Conservation (phyloP, 2,888 invertebrate genomes). For the Drosophila helvetica region DNA sequence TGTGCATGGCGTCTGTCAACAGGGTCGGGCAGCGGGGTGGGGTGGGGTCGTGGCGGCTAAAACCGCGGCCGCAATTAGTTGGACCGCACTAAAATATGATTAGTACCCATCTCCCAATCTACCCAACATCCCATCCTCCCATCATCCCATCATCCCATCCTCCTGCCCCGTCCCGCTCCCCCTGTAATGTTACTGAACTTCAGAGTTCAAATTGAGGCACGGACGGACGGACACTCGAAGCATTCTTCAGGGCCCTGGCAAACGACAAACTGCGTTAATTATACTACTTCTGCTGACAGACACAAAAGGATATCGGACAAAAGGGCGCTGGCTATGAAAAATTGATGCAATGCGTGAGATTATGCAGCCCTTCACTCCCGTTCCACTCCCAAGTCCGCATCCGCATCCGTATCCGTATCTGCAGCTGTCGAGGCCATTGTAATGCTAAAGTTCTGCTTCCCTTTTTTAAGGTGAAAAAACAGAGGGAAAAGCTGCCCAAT, state of each 20-base stretch:
- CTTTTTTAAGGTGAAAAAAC: neutral
- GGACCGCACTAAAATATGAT: constrained; percentile 72
- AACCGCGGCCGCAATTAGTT: constrained; percentile 65
- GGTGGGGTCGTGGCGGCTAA: constrained; percentile 13
- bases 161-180: constrained; percentile 6
- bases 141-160: neutral
- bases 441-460: constrained; percentile 25
- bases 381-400: neutral
- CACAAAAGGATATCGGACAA: constrained; percentile 30
- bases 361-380: constrained; percentile 33
- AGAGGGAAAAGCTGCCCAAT: constrained; percentile 38
- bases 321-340: constrained; percentile 42
- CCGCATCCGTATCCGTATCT: constrained; percentile 6
- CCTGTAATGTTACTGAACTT: constrained; percentile 34
- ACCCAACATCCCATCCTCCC: neutral
- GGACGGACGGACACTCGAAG: constrained; percentile 7
- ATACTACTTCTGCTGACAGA: constrained; percentile 34
- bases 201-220: constrained; percentile 19
- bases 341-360: constrained; percentile 51
- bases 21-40: constrained; percentile 2
- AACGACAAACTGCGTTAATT: constrained; percentile 54
- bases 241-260: constrained; percentile 29
- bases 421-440: constrained; percentile 41
- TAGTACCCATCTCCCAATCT: constrained; percentile 46
- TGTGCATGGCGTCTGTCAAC: constrained; percentile 33